phyloP scores from a whole-genome alignment of 2,113 vertebrate genomes.

The Indicator indicator region DNA sequence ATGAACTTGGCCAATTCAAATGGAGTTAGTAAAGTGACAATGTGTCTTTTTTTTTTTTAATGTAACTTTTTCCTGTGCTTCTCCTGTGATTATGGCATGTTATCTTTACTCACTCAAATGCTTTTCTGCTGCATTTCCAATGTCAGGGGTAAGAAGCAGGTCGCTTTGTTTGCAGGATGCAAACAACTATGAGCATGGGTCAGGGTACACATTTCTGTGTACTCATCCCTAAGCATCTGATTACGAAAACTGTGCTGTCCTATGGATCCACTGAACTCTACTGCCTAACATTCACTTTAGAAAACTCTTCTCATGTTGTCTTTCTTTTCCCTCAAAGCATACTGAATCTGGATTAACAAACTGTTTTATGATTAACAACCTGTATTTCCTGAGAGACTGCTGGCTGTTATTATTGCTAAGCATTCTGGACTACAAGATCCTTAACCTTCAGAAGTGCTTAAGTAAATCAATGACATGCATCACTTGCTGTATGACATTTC shows the following conservation, averaged over 20 bases:
- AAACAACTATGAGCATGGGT: neutral
- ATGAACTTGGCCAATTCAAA: neutral
- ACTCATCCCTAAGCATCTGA: neutral
- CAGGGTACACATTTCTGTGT: neutral
- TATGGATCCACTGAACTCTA: neutral
- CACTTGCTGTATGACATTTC: neutral
- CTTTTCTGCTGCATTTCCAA: neutral
- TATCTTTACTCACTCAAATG: neutral
- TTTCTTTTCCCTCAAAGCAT: neutral
- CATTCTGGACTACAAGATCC: neutral
- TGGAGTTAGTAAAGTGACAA: neutral
- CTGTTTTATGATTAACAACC: neutral
- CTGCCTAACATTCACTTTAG: neutral
- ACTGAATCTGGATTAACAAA: neutral
- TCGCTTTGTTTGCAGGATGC: neutral
- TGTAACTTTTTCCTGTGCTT: neutral
- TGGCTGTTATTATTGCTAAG: neutral
- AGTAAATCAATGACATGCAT: neutral
- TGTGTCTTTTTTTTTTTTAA: fast-evolving
- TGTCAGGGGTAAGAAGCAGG: neutral
- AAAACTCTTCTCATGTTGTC: neutral
- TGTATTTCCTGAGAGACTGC: neutral
- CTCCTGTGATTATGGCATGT: neutral
- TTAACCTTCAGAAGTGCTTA: constrained; percentile 20
- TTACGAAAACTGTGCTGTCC: neutral